phyloP scores from a whole-genome alignment of 1,140 invertebrate species.

The Hypsibius dujardini region DNA sequence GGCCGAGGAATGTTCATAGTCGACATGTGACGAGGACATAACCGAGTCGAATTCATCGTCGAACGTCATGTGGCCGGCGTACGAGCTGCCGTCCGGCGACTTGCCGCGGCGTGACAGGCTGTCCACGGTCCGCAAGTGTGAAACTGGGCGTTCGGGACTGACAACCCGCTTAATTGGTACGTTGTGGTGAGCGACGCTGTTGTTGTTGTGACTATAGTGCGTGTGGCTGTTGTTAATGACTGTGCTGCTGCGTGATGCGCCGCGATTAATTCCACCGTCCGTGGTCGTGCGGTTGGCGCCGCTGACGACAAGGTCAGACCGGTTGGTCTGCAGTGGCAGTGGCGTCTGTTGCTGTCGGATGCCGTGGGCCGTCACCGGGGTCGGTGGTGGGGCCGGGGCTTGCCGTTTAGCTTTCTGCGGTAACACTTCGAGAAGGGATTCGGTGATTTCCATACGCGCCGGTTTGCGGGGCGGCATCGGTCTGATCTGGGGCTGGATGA shows the following conservation, averaged over 20 bases:
- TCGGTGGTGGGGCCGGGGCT: no score
- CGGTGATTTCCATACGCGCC: neutral
- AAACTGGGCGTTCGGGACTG: no score
- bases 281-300: neutral
- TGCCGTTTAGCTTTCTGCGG: neutral
- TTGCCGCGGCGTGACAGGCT: no score
- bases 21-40: slow-evolving; percentile 1
- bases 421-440: neutral
- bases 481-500: slow-evolving; percentile 12
- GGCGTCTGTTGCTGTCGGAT: neutral
- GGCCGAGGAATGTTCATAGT: slow-evolving; percentile 12
- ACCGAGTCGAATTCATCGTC: neutral
- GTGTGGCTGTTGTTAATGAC: no score
- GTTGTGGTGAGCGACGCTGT: no score
- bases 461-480: slow-evolving; percentile 13
- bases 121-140: no score
- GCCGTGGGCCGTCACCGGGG: no score
- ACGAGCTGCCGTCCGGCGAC: neutral
- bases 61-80: slow-evolving; percentile 4
- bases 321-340: neutral
- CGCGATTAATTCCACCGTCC: neutral
- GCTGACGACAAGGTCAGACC: neutral
- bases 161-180: no score
- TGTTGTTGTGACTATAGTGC: no score
- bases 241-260: no score